Evolutionary conservation across 1,140 invertebrate genomes (phyloP), one percentile per base, ranked within the genome.

Genomic region (Hyles euphorbiae): DNA sequence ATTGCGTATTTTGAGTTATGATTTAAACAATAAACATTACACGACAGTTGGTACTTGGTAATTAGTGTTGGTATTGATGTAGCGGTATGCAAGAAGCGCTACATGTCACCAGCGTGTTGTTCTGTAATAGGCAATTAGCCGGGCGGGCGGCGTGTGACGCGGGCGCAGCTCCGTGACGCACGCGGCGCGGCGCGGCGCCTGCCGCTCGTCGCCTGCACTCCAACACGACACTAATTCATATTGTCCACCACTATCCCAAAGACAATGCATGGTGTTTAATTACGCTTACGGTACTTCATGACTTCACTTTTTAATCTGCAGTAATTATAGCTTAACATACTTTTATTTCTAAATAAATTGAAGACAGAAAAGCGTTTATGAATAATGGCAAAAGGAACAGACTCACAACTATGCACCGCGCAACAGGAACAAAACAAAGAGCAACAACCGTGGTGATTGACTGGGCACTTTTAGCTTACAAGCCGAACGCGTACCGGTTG

Each of bases 111-210:
- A 48, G 53, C 44, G 50, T 56, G 50, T 61, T 53, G 8, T 40
- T 40, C 36, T 40, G 8, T 57, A 66, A 63, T 56, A 60, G 61
- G 65, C 68, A 70, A 70, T 70, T 70, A 70, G 60, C 61, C 60
- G 46, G 61, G 44, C 49, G 44, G 58, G 53, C 67, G 68, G 67
- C 65, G 68, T 40, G 36, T 6, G 33, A 52, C 50, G 50, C 60
- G 61, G 60, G 65, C 55, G 55, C 63, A 12, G 51, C 48, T 32
- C 9, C 50, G 50, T 52, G 48, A 43, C 36, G 52, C 60, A 68
- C 58, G 61, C 32, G 56, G 53, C 49, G 56, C 55, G 60, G 50
- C 50, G 22, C 34, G 32, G 34, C 50, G 22, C 7, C 4, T 34
- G 50, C 50, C 50, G 33, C 50, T 34, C 10, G 50, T 10, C n/a